Percentiles rank a stretch among this genome's conserved stretches.
These are phyloP conservation scores for Tolmerus cingulatus DNA, from an alignment of 2,888 invertebrate genomes.

Conservation along the genomic window DNA sequence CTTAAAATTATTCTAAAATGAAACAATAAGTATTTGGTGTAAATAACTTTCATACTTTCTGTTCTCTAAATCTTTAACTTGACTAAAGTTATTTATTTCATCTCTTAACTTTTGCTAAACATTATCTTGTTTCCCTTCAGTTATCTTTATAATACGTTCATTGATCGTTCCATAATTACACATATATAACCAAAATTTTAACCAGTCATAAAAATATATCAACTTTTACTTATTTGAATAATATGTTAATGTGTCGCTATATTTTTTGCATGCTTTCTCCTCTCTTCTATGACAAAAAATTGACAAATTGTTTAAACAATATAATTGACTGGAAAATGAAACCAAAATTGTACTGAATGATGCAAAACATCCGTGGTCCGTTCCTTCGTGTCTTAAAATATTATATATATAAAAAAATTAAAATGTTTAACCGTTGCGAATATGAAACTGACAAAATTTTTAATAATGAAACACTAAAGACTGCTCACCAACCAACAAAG, in stretches of 20 bases:
- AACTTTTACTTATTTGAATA: conserved; percentile 48
- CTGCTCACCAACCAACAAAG: conserved; percentile 64
- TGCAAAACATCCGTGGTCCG: conserved; percentile 15
- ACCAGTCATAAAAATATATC: conserved; percentile 4
- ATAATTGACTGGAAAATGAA: conserved; percentile 32
- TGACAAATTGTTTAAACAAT: conserved; percentile 44
- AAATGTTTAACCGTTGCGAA: conserved; percentile 1
- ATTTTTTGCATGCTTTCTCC: conserved; percentile 57
- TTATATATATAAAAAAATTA: background rate
- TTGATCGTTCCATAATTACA: conserved; percentile 11
- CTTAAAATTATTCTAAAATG: background rate
- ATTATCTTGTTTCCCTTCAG: background rate
- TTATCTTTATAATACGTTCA: background rate
- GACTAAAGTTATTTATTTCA: background rate
- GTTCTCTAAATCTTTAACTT: background rate
- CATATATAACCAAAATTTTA: conserved; percentile 10
- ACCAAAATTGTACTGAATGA: conserved; percentile 12
- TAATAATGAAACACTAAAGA: conserved; percentile 54
- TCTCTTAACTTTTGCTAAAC: background rate
- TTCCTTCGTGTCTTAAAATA: background rate
- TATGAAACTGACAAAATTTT: conserved; percentile 47
- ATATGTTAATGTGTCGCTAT: conserved; percentile 56
- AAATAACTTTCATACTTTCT: background rate
- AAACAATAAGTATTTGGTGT: background rate
- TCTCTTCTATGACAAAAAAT: conserved; percentile 52